Conservation (phyloP, 2,888 invertebrate genomes). For the Drosophila nr. perissopoda region DNA sequence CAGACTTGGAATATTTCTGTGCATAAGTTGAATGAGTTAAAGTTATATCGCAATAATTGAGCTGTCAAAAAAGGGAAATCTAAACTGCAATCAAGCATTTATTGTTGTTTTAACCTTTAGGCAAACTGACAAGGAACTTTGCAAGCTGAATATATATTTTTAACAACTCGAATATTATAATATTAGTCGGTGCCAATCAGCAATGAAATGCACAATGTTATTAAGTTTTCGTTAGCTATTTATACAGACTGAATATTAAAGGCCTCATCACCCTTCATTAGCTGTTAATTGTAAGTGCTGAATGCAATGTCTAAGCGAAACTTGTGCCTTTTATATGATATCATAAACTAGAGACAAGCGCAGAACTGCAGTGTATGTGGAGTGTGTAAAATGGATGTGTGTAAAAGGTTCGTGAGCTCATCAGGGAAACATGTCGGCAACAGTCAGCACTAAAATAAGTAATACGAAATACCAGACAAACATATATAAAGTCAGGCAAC, state of each 20-base stretch:
- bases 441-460: conserved; percentile 32
- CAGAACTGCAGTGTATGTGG: conserved; percentile 40
- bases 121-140: neutral
- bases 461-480: conserved; percentile 13
- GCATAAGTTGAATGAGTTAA: neutral
- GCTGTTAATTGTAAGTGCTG: conserved; percentile 36
- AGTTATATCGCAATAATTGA: neutral
- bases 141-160: neutral
- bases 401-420: conserved; percentile 50
- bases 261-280: conserved; percentile 42
- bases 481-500: conserved; percentile 16
- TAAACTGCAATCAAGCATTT: neutral
- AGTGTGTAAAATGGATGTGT: conserved; percentile 28
- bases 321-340: conserved; percentile 39
- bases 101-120: neutral
- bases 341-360: conserved; percentile 32
- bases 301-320: conserved; percentile 18
- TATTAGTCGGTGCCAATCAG: neutral
- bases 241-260: conserved; percentile 20
- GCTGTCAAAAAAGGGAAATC: neutral
- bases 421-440: conserved; percentile 48
- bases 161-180: neutral
- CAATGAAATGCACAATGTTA: conserved; percentile 22
- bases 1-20: neutral
- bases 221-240: conserved; percentile 35